phyloP scores from a whole-genome alignment of 2,113 vertebrate genomes.

The Meleagris gallopavo region DNA sequence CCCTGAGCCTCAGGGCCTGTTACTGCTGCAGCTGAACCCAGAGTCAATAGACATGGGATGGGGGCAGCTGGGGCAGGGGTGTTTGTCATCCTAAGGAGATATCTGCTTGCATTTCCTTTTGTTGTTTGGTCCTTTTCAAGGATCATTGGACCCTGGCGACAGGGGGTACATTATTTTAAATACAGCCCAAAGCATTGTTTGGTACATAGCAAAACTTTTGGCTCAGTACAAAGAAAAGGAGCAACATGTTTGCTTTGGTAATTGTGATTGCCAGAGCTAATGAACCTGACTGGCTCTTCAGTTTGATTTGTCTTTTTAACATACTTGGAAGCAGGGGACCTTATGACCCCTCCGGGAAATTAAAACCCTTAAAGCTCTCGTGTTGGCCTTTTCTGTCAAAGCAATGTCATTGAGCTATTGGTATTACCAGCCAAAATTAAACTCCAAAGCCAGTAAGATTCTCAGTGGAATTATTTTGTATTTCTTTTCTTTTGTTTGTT shows the following conservation, averaged over 20 bases:
- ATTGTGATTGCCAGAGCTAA: slow-evolving; percentile 25
- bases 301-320: slow-evolving; percentile 57
- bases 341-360: slow-evolving; percentile 58
- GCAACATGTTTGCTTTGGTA: not conserved
- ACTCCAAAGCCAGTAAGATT: not conserved
- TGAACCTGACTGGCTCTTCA: slow-evolving; percentile 10
- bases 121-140: not conserved
- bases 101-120: not conserved
- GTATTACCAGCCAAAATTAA: not conserved
- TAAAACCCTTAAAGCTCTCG: slow-evolving; percentile 48
- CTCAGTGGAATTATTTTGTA: not conserved
- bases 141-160: not conserved
- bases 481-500: not conserved
- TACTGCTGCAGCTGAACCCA: not conserved
- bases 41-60: not conserved
- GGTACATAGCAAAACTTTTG: not conserved
- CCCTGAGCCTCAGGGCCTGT: not conserved
- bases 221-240: not conserved
- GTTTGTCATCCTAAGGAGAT: not conserved
- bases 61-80: too few relatives aligned
- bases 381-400: slow-evolving; percentile 27
- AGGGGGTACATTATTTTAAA: not conserved
- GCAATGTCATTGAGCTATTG: slow-evolving; percentile 5
- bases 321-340: slow-evolving; percentile 22
- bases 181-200: not conserved